A percentile compares a stretch with the other conserved stretches of the same genome.
phyloP scores from a whole-genome alignment of 2,888 invertebrate species.

The Oscheius sp. region DNA sequence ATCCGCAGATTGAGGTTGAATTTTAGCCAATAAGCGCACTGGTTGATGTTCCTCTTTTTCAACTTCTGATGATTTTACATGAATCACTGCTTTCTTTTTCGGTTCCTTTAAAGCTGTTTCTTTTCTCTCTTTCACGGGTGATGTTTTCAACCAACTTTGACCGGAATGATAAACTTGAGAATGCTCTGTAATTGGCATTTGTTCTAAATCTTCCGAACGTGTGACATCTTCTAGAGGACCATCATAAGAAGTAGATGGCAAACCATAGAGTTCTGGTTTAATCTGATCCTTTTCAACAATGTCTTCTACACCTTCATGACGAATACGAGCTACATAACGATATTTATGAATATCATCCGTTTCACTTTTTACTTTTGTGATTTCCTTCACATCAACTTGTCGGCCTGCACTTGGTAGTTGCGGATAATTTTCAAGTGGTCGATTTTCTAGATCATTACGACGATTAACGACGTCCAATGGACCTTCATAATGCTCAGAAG shows the following conservation, averaged over 20 bases:
- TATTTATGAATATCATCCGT: not conserved
- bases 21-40: slow-evolving; percentile 38
- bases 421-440: not conserved
- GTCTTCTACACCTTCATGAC: slow-evolving; percentile 42
- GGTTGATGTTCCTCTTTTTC: not conserved
- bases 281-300: slow-evolving; percentile 23
- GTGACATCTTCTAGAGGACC: slow-evolving; percentile 33
- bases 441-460: not conserved
- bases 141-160: not conserved
- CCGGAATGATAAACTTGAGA: slow-evolving; percentile 37
- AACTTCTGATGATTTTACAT: slow-evolving; percentile 1
- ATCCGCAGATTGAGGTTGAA: slow-evolving; percentile 30
- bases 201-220: slow-evolving; percentile 1
- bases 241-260: slow-evolving; percentile 17
- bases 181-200: not conserved
- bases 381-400: not conserved
- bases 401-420: too few species aligned
- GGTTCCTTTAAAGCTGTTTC: not conserved
- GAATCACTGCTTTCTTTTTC: slow-evolving; percentile 4
- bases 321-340: slow-evolving; percentile 37
- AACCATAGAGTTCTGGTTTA: not conserved
- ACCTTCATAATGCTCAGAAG: not conserved
- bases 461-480: not conserved
- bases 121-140: not conserved
- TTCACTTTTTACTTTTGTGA: not conserved